Percentiles rank a stretch among this genome's conserved stretches.
Evolutionary conservation across 1,140 invertebrate genomes (phyloP).

Genomic region (Phymastichus coffea): DNA sequence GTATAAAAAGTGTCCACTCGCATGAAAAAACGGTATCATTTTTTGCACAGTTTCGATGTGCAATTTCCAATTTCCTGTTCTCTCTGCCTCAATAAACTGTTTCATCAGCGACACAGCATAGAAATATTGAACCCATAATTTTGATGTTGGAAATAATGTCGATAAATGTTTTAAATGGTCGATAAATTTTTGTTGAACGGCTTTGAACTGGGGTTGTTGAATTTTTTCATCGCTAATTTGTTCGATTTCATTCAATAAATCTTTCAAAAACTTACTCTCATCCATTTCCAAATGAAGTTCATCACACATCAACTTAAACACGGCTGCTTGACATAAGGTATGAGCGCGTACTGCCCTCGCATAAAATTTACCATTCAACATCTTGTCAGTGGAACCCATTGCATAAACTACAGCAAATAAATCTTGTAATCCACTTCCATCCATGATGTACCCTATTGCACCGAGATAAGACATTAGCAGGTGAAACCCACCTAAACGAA

Average conservation of each 20-base stretch:
- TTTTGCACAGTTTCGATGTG: background rate
- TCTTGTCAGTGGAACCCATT: constrained; percentile 43
- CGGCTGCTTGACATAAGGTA: constrained; percentile 19
- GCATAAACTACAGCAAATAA: constrained; percentile 42
- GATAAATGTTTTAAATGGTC: too few relatives aligned
- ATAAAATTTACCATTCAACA: constrained; percentile 42
- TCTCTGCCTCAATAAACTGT: too few relatives aligned
- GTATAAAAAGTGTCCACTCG: background rate
- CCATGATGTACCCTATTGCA: constrained; percentile 49
- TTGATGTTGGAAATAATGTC: too few relatives aligned
- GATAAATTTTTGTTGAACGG: too few relatives aligned
- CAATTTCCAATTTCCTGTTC: background rate
- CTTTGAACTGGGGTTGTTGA: too few relatives aligned
- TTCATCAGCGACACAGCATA: too few relatives aligned
- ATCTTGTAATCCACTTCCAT: constrained; percentile 47
- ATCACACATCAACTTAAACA: too few relatives aligned
- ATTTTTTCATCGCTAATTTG: too few relatives aligned
- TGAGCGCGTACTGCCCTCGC: constrained; percentile 45
- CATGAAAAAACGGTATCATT: constrained; percentile 3
- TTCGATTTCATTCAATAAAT: too few relatives aligned
- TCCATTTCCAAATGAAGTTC: too few relatives aligned
- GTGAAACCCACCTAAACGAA: constrained; percentile 40
- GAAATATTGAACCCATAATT: too few relatives aligned
- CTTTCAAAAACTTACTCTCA: too few relatives aligned
- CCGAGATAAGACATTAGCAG: constrained; percentile 48